phyloP scores from a whole-genome alignment of 37 sponge, comb jelly and placozoan species.

The Crambe crambe region DNA sequence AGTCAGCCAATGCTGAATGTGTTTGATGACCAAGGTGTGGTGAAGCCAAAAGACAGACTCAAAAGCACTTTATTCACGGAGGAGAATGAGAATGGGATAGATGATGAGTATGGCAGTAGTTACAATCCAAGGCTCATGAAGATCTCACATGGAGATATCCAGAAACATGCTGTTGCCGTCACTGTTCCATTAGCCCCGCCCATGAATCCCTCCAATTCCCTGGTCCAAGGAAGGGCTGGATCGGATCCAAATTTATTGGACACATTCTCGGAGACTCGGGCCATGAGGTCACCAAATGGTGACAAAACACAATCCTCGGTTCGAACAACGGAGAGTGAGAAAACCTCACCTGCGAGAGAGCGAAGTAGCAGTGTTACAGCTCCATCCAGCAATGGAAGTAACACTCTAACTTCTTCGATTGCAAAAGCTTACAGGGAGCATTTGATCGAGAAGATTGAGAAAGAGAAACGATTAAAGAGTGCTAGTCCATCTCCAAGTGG shows the following conservation, averaged over 20 bases:
- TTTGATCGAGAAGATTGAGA: neutral
- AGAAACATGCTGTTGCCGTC: slow-evolving; percentile 4
- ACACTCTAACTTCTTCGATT: neutral
- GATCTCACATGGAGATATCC: neutral
- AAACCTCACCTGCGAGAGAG: neutral
- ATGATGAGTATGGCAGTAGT: slow-evolving; percentile 1
- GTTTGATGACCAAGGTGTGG: neutral
- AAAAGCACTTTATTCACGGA: neutral
- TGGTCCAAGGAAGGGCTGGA: no score
- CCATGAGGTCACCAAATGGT: no score
- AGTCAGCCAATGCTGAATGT: neutral
- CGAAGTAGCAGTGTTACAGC: neutral
- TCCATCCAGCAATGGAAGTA: neutral
- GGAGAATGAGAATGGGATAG: neutral
- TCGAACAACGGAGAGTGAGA: neutral
- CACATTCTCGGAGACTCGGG: neutral
- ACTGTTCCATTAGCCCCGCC: slow-evolving; percentile 1
- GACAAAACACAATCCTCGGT: neutral
- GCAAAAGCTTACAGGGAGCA: neutral
- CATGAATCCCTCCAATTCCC: neutral
- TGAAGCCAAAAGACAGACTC: neutral
- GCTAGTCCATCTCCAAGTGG: neutral
- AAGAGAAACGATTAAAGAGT: neutral
- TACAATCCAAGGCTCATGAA: slow-evolving; percentile 9
- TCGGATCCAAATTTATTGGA: slow-evolving; percentile 3